Evolutionary conservation across 37 sponge, comb jelly and placozoan genomes (phyloP).

Genomic region (Spongilla lacustris): DNA sequence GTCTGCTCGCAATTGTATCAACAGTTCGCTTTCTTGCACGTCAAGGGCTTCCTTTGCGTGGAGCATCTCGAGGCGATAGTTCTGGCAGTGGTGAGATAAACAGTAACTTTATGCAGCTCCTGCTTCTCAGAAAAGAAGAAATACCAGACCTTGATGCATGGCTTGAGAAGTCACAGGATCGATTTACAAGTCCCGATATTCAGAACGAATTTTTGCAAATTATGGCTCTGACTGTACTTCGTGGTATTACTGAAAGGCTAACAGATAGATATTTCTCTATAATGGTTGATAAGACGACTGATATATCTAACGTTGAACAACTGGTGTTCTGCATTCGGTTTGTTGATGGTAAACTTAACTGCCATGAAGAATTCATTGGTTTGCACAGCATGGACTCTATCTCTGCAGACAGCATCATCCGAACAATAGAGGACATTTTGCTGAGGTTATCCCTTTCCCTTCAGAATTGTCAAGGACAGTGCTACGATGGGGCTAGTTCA

Average conservation of each 20-base stretch:
- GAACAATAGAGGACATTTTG: slow-evolving; percentile 42
- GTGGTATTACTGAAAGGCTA: slow-evolving; percentile 13
- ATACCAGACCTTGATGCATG: slow-evolving; percentile 25
- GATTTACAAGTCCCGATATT: slow-evolving; percentile 29
- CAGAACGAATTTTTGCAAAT: slow-evolving; percentile 44
- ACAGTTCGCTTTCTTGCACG: slow-evolving; percentile 35
- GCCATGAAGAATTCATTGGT: slow-evolving; percentile 52
- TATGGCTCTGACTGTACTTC: slow-evolving; percentile 30
- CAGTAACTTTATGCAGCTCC: slow-evolving; percentile 53
- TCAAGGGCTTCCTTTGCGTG: slow-evolving; percentile 38
- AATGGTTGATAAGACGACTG: slow-evolving; percentile 48
- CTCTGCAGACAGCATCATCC: slow-evolving; percentile 31
- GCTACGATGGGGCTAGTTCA: slow-evolving; percentile 62
- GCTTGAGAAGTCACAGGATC: slow-evolving; percentile 25
- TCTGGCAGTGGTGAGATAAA: slow-evolving; percentile 8
- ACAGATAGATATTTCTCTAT: slow-evolving; percentile 18
- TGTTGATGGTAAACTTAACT: slow-evolving; percentile 48
- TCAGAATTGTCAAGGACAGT: slow-evolving; percentile 53
- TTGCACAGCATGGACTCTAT: slow-evolving; percentile 29
- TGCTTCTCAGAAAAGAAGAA: slow-evolving; percentile 32
- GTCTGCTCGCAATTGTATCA: too few species aligned
- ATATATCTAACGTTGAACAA: slow-evolving; percentile 47
- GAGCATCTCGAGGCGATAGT: slow-evolving; percentile 5
- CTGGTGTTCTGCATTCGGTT: slow-evolving; percentile 51
- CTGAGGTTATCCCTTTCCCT: slow-evolving; percentile 39